Evolutionary conservation across 2,113 vertebrate species (phyloP), one percentile per base, ranked within the genome.

Genomic region (Noturus placidus): DNA sequence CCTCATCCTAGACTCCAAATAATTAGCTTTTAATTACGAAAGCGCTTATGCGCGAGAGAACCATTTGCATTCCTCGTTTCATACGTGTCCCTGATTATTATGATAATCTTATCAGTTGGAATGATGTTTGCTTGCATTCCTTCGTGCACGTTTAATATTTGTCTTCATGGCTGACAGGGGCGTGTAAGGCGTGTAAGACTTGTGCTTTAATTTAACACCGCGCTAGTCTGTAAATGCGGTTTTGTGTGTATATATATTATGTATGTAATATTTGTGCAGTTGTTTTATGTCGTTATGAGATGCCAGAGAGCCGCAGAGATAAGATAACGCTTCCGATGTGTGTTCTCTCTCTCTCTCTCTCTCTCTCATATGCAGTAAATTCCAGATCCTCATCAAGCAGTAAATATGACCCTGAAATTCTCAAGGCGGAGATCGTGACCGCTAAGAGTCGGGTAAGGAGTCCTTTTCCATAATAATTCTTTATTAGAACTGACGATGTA

Each of bases 381-480:
- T 99, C 98, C 88, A 95, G 98, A 88, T 99, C 97, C 0, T 99
- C 98, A 0, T 96, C 97, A 78, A 98, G 97, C 93, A 99, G 97
- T 88, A 99, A 99, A 91, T 99, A 99, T 83, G 98, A 99, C 92
- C 98, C 98, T 0, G 98, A 99, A 86, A 99, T 99, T 94, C 96
- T 99, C 82, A 99, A 99, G 94, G 98, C 98, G 0, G 98, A 99
- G 93, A 99, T 99, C 81, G 94, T 97, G 90, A 99, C 98, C 17
- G 96, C 98, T 86, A 99, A 98, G 93, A 98, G 97, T 91, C 96
- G 98, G 96, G 98, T 99, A 95, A 94, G 97, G 87, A 38, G 65
- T 19, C 59, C 77, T 42, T 42, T 67, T 30, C 30, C 2, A 54
- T 54, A 76, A 46, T 3, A 46, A 20, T 8, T 46, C 42, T 74